Conservation (phyloP, 2,797 vertebrate species). For the Oreonectes daqikongensis region DNA sequence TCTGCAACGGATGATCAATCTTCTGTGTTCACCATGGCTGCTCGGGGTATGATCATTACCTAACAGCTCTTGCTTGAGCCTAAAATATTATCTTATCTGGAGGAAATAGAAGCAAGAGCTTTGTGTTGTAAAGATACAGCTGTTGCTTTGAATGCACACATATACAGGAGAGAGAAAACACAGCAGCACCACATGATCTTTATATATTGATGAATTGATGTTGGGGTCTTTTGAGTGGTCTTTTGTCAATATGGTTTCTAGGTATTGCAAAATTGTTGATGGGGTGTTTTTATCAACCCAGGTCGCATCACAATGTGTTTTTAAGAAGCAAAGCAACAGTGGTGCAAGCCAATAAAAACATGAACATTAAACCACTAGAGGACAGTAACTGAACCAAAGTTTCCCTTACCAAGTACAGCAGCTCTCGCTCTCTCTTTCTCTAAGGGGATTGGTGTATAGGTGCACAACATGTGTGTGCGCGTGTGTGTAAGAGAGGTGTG, state of each 20-base stretch:
- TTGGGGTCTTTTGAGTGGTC: no score
- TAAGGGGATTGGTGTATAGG: slow-evolving; percentile 9
- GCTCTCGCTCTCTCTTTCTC: background rate
- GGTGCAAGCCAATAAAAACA: background rate
- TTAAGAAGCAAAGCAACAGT: no score
- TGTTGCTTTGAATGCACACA: background rate
- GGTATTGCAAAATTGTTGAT: no score
- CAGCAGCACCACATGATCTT: background rate
- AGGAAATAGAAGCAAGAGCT: slow-evolving; percentile 22
- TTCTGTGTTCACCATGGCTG: background rate
- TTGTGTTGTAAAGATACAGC: slow-evolving; percentile 17
- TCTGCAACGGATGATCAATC: background rate
- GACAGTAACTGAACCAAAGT: slow-evolving; percentile 35
- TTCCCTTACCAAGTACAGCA: background rate
- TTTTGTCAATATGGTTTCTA: no score
- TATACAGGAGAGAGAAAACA: background rate
- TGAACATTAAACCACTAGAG: slow-evolving; percentile 34
- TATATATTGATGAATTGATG: background rate
- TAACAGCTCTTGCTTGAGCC: slow-evolving; percentile 1
- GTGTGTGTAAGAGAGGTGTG: no score
- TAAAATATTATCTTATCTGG: slow-evolving; percentile 32
- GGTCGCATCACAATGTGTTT: no score
- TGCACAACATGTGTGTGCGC: slow-evolving; percentile 60
- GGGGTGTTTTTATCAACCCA: no score
- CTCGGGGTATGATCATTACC: background rate